A percentile compares a stretch with the other conserved stretches of the same genome.
phyloP scores from a whole-genome alignment of 2,113 vertebrate species.

The Glaucomys volans region DNA sequence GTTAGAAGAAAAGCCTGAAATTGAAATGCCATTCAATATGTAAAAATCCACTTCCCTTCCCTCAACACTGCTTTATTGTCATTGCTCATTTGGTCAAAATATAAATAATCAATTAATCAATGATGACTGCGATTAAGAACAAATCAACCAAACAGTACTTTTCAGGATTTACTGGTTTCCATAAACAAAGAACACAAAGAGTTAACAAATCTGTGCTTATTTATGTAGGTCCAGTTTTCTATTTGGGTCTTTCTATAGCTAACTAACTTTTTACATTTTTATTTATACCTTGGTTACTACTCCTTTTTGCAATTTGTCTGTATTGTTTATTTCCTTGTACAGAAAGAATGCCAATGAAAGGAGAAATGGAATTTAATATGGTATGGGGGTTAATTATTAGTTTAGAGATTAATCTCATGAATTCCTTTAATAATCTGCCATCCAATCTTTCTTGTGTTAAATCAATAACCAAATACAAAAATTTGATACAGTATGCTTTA shows the following conservation, averaged over 20 bases:
- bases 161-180: not conserved
- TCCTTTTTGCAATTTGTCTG: not conserved
- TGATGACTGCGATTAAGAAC: not conserved
- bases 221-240: not conserved
- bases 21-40: not conserved
- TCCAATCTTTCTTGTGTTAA: not conserved
- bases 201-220: not conserved
- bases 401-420: not conserved
- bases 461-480: not conserved
- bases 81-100: not conserved
- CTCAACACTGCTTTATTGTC: not conserved
- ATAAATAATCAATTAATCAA: not conserved
- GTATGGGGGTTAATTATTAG: not conserved
- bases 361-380: not conserved
- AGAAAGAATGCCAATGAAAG: not conserved
- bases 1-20: not conserved
- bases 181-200: not conserved
- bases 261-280: not conserved
- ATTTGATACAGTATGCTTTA: not conserved
- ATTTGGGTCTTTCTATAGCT: not conserved
- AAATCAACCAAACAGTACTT: not conserved
- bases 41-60: not conserved
- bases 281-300: not conserved
- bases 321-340: not conserved
- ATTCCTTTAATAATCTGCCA: not conserved